A percentile compares a stretch with the other conserved stretches of the same genome.
Conservation (phyloP, 2,113 vertebrate species). For the Leucopsar rothschildi region DNA sequence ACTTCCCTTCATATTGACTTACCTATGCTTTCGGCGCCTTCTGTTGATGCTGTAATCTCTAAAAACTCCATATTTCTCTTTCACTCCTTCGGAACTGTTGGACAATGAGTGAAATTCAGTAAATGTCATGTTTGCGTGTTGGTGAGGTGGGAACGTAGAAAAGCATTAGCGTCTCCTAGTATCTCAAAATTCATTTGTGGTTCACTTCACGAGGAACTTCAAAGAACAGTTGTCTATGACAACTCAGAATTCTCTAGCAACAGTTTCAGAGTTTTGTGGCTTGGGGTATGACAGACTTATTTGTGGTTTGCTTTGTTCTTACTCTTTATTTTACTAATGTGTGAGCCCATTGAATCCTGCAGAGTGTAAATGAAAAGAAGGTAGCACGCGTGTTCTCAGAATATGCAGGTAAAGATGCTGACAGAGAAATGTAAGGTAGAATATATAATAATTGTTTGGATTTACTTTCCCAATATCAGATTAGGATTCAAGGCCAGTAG, state of each 20-base stretch:
- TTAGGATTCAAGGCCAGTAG: not conserved
- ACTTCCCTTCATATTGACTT: not conserved
- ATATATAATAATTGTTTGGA: not conserved
- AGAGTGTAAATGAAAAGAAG: not conserved
- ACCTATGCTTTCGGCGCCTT: not conserved
- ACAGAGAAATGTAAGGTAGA: not conserved
- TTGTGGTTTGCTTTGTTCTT: not conserved
- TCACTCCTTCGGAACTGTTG: not conserved
- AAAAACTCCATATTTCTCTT: not conserved
- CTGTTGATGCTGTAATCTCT: not conserved
- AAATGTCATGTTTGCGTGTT: not conserved
- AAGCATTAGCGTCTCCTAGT: not conserved
- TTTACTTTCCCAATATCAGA: not conserved
- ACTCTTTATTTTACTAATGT: not conserved
- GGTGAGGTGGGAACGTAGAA: not conserved
- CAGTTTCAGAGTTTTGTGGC: not conserved
- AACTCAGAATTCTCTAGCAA: not conserved
- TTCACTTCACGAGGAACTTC: not conserved
- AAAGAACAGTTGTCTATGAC: not conserved
- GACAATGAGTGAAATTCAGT: not conserved
- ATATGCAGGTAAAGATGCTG: not conserved
- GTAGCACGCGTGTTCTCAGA: not conserved
- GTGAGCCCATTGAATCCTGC: not conserved
- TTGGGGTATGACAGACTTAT: not conserved
- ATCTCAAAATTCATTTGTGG: not conserved